Base-by-base conservation (phyloP, 2,888 invertebrate genomes). In the Galerucella nymphaeae region DNA sequence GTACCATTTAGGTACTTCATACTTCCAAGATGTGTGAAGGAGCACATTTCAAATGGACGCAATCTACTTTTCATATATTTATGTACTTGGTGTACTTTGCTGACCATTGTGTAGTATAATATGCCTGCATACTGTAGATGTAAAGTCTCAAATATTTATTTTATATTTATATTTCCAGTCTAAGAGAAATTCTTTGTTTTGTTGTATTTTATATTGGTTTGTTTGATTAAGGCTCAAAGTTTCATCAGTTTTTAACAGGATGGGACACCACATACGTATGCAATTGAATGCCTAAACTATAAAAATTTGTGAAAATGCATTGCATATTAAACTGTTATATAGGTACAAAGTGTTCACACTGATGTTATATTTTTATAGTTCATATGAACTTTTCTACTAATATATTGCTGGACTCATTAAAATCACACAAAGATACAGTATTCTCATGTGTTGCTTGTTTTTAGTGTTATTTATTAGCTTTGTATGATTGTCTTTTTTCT, bases 401-500 rank as follows among this genome's bases (percentile, higher is more conserved):
- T n/a, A 48, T 48, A n/a, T n/a, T 48, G 0, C 48, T 48, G n/a
- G 3, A n/a, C 48, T n/a, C 48, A 48, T 5, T 48, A 48, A 14
- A 8, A n/a, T 48, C 48, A n/a, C n/a, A n/a, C n/a, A 5, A 4
- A 42, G 48, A 14, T n/a, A 18, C 53, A 53, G 10, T 53, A 53
- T 53, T 53, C 10, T 53, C 16, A 11, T n/a, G 8, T 53, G 18
- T 18, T 16, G 18, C 18, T 18, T 53, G 16, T 16, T 16, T 14
- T n/a, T 48, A n/a, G 48, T n/a, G n/a, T 8, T 53, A 16, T 18
- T 53, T 53, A 53, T 53, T 8, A 18, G 53, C 53, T 53, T 53
- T 62, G 61, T 42, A 42, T 18, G 38, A 18, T 42, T 62, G 42
- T 62, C 18, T 42, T 62, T 18, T 62, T 62, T 42, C 42, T 18